Evolutionary conservation across 2,113 vertebrate genomes (phyloP).

Genomic region (Herpetotheres cachinnans): DNA sequence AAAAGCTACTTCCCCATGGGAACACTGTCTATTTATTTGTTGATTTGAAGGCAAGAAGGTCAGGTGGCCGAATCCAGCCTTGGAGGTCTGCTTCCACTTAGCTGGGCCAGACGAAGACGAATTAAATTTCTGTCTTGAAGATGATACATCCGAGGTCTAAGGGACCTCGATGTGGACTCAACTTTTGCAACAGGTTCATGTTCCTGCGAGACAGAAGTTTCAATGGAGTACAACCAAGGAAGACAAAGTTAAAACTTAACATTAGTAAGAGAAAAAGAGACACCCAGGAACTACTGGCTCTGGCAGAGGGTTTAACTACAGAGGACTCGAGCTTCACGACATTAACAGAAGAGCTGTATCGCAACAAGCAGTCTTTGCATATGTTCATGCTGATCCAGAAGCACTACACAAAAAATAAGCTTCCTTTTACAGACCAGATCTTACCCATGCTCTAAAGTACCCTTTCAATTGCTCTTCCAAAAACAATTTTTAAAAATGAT

Average conservation of each 20-base stretch:
- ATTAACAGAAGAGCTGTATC: neutral
- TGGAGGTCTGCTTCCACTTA: neutral
- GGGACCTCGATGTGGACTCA: neutral
- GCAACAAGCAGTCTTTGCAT: neutral
- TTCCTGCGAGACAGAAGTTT: neutral
- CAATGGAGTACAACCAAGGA: rapidly evolving
- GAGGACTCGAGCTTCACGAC: neutral
- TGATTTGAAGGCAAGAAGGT: neutral
- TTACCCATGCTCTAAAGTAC: neutral
- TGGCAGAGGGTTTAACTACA: neutral
- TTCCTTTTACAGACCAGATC: neutral
- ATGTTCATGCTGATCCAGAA: neutral
- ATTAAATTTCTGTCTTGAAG: neutral
- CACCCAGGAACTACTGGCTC: neutral
- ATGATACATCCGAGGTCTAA: neutral
- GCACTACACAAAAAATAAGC: neutral
- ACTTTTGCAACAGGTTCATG: neutral
- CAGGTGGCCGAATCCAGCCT: neutral
- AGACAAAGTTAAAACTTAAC: neutral
- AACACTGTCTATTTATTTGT: neutral
- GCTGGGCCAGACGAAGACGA: neutral
- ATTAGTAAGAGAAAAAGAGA: neutral
- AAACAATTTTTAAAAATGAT: no score
- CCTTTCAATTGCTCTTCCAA: neutral
- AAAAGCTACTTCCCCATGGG: neutral